phyloP scores from a whole-genome alignment of 2,797 vertebrate genomes.

The Enteromius fasciolatus region DNA sequence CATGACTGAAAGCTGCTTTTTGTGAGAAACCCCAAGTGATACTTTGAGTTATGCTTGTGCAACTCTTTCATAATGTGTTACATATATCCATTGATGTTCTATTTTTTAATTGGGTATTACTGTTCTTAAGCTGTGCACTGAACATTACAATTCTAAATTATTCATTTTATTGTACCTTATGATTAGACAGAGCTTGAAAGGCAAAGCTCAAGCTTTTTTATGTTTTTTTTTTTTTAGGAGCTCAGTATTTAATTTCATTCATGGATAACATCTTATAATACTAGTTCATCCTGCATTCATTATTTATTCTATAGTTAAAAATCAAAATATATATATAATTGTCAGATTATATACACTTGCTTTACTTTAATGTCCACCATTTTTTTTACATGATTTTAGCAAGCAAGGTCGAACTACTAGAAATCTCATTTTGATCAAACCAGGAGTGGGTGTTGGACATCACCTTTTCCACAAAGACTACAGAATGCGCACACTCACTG shows the following conservation, averaged over 20 bases:
- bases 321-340: too few species aligned
- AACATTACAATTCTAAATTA: background rate
- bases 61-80: background rate
- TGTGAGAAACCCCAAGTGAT: background rate
- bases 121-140: background rate
- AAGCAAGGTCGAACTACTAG: background rate
- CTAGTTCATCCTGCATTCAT: background rate
- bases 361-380: background rate
- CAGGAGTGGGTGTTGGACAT: too few species aligned
- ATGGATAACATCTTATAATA: background rate
- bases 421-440: conserved; percentile 2
- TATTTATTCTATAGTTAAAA: background rate
- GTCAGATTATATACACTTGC: too few species aligned
- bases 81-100: background rate
- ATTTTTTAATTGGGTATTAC: background rate
- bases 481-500: background rate
- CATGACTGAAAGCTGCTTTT: background rate
- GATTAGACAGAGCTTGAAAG: background rate
- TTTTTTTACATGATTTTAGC: background rate
- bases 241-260: too few species aligned
- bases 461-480: too few species aligned
- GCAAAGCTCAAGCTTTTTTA: background rate
- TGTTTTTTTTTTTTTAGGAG: too few species aligned
- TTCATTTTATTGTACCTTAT: background rate
- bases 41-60: background rate